Evolutionary conservation across 35 echinoderm and acorn worm genomes (phyloP).

Genomic region (Ophioderma brevispina): DNA sequence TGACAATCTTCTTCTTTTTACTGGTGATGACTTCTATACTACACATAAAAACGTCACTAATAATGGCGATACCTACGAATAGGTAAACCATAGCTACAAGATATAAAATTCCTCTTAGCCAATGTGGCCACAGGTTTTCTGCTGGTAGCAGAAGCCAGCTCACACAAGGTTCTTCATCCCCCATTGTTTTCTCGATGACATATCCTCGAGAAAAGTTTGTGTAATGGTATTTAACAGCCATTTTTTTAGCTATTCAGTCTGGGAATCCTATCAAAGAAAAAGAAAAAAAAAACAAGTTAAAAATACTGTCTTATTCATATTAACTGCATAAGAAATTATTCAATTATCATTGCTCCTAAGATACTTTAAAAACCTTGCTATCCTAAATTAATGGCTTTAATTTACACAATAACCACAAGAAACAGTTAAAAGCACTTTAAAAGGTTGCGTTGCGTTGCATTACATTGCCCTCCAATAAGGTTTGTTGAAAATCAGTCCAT

Average conservation of each 20-base stretch:
- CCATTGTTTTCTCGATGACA: conserved; percentile 52
- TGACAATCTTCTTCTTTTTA: conserved; percentile 83
- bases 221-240: conserved; percentile 18
- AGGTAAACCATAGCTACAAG: conserved; percentile 81
- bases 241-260: not conserved
- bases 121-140: conserved; percentile 89
- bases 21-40: conserved; percentile 99
- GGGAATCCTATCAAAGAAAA: too few species aligned
- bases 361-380: too few species aligned
- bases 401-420: too few species aligned
- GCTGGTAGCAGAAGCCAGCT: conserved; percentile 95
- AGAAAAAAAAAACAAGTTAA: too few species aligned
- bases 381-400: too few species aligned
- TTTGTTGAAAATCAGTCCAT: too few species aligned
- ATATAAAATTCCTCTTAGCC: conserved; percentile 79
- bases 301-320: too few species aligned
- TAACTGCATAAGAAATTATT: too few species aligned
- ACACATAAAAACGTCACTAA: conserved; percentile 98
- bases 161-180: conserved; percentile 26
- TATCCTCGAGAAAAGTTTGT: conserved; percentile 69
- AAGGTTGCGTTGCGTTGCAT: too few species aligned
- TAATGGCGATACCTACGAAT: conserved; percentile 92
- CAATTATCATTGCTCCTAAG: too few species aligned
- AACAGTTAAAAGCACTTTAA: too few species aligned
- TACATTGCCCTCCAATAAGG: too few species aligned